A percentile compares a stretch with the other conserved stretches of the same genome.
These are phyloP conservation scores for Leucophenga varia DNA, from an alignment of 1,140 invertebrate genomes.

Conservation along the genomic window DNA sequence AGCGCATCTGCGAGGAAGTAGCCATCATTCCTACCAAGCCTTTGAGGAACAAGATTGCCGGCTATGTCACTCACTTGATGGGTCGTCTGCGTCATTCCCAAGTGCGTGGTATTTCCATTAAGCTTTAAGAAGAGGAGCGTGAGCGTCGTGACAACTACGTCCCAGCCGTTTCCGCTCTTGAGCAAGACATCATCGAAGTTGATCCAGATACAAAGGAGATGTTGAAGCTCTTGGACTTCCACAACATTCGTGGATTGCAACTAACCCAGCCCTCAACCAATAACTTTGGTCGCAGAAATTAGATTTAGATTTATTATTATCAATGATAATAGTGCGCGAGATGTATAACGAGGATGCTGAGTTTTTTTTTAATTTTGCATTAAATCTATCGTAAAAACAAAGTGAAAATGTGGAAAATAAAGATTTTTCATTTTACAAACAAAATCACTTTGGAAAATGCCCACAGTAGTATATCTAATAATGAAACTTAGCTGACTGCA, in stretches of 20 bases:
- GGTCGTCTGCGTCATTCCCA: conserved; percentile 94
- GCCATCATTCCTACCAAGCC: conserved; percentile 98
- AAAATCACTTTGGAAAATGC: no score
- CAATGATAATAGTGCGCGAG: no score
- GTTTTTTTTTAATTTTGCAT: no score
- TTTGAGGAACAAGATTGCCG: conserved; percentile 97
- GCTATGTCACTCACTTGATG: conserved; percentile 99
- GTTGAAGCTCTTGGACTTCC: conserved; percentile 94
- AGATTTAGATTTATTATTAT: no score
- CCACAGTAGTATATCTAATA: no score
- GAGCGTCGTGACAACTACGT: conserved; percentile 99
- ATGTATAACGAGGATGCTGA: no score
- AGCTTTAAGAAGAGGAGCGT: conserved; percentile 98
- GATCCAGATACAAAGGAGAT: conserved; percentile 97
- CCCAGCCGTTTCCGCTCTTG: conserved; percentile 94
- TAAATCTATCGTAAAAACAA: no score
- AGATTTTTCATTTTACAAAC: no score
- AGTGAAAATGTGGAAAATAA: no score
- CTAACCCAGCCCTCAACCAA: conserved; percentile 74
- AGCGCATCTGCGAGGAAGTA: conserved; percentile 98
- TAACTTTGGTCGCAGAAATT: conserved; percentile 60
- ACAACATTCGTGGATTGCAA: conserved; percentile 86
- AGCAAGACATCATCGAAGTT: conserved; percentile 94
- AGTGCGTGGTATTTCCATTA: conserved; percentile 98
- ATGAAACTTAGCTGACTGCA: no score